Evolutionary conservation across 1,140 invertebrate species (phyloP).

Genomic region (Listronotus oregonensis): DNA sequence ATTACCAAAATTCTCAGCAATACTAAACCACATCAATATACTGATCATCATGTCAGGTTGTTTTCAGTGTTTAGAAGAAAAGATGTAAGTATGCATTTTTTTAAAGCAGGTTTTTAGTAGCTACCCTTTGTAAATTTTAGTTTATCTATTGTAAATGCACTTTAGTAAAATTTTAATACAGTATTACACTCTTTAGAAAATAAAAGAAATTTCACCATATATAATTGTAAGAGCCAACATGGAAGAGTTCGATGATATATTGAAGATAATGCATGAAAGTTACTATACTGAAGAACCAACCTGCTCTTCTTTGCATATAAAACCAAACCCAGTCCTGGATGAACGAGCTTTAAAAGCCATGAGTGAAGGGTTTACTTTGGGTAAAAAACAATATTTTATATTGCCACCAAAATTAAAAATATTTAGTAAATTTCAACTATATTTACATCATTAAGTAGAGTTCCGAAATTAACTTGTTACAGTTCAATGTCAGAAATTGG

Average conservation of each 20-base stretch:
- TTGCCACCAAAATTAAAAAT: too few species aligned
- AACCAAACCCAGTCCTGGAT: conserved; percentile 36
- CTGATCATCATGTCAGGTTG: background rate
- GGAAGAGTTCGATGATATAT: conserved; percentile 43
- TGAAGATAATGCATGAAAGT: conserved; percentile 47
- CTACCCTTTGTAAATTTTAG: too few species aligned
- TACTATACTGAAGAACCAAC: conserved; percentile 50
- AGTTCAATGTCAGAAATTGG: too few species aligned
- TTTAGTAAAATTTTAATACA: too few species aligned
- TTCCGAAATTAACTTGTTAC: too few species aligned
- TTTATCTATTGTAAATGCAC: too few species aligned
- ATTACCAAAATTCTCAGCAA: conserved; percentile 34
- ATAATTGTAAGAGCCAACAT: conserved; percentile 42
- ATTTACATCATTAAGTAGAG: too few species aligned
- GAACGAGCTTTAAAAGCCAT: conserved; percentile 48
- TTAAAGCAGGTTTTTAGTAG: too few species aligned
- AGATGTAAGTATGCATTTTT: conserved; percentile 7
- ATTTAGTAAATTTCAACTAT: too few species aligned
- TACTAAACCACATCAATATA: background rate
- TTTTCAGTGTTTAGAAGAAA: conserved; percentile 14
- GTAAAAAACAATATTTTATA: conserved; percentile 11
- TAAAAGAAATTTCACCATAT: conserved; percentile 34
- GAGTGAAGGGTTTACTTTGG: conserved; percentile 48
- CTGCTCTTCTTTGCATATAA: conserved; percentile 21
- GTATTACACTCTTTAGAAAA: conserved; percentile 5